Base-by-base conservation (phyloP, 2,797 vertebrate species). In the Ciconia nigra region DNA sequence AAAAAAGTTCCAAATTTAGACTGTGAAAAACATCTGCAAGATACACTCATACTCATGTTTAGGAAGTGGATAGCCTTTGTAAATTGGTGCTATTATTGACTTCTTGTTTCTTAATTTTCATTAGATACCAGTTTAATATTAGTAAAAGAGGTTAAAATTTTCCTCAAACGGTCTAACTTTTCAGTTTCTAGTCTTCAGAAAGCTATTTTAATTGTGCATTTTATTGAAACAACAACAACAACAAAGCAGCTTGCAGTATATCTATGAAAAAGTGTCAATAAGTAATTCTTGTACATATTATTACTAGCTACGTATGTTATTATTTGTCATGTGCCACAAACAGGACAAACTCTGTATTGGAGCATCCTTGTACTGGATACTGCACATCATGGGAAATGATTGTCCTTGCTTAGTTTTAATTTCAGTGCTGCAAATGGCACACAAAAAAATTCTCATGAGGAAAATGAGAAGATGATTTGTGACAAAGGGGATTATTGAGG, bases 321-420 rank as follows among this genome's bases (percentile, higher is more conserved):
- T 62, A 81, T n/a, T 46, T 61, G 8, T 28, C 18, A 52, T 1
- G 2, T 41, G 10, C 4, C 19, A 47, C 21, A 58, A 66, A 76
- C 8, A 54, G 4, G 7, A 51, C 9, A n/a, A 84, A 33, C 15
- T 37, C 9, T 44, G 33, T 67, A 69, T 46, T 13, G 41, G 39
- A 49, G 2, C 26, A 28, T 62, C 3, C 6, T 54, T 73, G 33
- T 58, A 58, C 5, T 33, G 7, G 10, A 54, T 61, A 42, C 7
- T 28, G 11, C 3, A n/a, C 15, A n/a, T 31, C 24, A 39, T 26
- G 21, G 11, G 42, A 87, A 87, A 71, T 0, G 0, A 71, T 19
- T 71, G 2, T 71, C 20, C 11, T 74, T 74, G 17, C 16, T 87
- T 57, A 63, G 11, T 67, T 81, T 63, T 65, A 49, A 47, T n/a